Evolutionary conservation across 2,797 vertebrate species (phyloP), one percentile per base, ranked within the genome.

Genomic region (Setipinna tenuifilis): DNA sequence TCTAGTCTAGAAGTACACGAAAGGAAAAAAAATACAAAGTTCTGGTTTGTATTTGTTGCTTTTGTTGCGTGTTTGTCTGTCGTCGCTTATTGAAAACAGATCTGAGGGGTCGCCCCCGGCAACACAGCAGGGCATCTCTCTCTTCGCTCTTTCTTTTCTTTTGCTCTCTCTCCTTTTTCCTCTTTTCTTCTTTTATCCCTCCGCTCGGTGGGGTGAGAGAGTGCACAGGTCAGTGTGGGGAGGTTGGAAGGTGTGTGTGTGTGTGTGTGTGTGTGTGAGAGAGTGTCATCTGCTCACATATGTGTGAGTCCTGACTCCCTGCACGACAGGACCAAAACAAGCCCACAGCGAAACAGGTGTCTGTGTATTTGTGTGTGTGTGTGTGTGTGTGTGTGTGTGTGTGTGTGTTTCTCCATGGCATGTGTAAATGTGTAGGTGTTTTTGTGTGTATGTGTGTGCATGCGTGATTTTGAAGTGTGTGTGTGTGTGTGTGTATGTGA

Each of bases 341-440:
- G 68, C 71, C 65, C 83, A 82, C 85, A 48, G 41, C 50, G 81
- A 81, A 80, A 85, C 61, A 83, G 81, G 82, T 83, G 87, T 85
- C 71, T 46, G 68, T 75, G 82, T 31, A 11, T 71, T 3, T 71
- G 65, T 71, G 28, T 71, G 23, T 83, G 23, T 65, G 25, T 65
- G 25, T 83, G 59, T 80, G 71, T 50, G 48, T n/a, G 75, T 68
- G 58, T 48, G 82, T 84, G 35, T 71, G 25, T 25, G 65, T 71
- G 65, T 71, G 12, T 71, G 65, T 71, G n/a, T 62, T 21, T 17
- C 10, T 25, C 10, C n/a, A n/a, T n/a, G n/a, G n/a, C n/a, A n/a
- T n/a, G n/a, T 71, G 65, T 71, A 10, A 16, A 6, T 31, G 25
- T 71, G 25, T 71, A 25, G 28, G 65, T 71, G 23, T 83, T n/a